phyloP scores from a whole-genome alignment of 2,113 vertebrate genomes.

The Buteo buteo region DNA sequence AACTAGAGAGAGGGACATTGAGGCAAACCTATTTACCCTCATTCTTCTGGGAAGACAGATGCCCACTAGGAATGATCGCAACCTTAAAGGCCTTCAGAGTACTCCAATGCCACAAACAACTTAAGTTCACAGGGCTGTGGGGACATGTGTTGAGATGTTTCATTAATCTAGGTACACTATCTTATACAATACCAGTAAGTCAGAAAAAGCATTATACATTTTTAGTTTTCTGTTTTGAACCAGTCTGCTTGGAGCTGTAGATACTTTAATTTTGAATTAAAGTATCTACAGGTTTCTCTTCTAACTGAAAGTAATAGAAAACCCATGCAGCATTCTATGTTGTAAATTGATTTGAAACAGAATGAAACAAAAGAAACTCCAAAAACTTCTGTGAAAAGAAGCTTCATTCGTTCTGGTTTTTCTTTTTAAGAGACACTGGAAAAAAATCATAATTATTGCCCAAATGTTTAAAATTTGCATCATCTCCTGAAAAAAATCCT shows the following conservation, averaged over 20 bases:
- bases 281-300: background rate
- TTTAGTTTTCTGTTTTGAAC: background rate
- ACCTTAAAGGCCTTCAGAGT: background rate
- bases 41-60: background rate
- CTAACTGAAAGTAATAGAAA: background rate
- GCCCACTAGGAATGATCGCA: background rate
- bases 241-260: background rate
- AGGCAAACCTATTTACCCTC: background rate
- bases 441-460: background rate
- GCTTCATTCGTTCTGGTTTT: background rate
- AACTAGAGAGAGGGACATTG: background rate
- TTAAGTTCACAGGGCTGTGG: background rate
- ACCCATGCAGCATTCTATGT: background rate
- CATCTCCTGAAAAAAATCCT: background rate
- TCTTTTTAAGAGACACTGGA: background rate
- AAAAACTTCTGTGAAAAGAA: background rate
- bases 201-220: background rate
- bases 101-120: background rate
- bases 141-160: background rate
- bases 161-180: background rate
- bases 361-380: background rate
- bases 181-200: background rate
- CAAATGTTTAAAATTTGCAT: background rate
- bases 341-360: background rate
- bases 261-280: background rate